phyloP scores from a whole-genome alignment of 2,113 vertebrate genomes.

The Archocentrus centrarchus region DNA sequence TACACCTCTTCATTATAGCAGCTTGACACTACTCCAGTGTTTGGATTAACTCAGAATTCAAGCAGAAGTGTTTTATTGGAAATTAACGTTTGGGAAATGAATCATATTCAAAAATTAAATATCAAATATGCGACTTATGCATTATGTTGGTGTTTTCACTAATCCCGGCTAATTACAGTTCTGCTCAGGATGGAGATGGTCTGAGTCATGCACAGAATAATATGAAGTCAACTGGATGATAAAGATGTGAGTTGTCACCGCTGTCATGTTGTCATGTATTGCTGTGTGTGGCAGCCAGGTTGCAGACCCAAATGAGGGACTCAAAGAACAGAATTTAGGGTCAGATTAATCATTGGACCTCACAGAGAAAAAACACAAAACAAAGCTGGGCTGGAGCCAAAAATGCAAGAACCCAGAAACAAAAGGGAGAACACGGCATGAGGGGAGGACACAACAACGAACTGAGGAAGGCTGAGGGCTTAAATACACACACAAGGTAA shows the following conservation, averaged over 20 bases:
- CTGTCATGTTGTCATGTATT: neutral
- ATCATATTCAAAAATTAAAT: neutral
- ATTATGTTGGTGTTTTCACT: fast-evolving
- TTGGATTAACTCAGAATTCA: neutral
- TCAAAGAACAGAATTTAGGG: neutral
- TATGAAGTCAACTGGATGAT: neutral
- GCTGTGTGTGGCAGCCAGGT: no score
- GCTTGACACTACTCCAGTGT: neutral
- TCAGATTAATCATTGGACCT: no score
- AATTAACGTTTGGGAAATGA: neutral
- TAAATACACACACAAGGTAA: no score
- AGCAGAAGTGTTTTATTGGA: neutral
- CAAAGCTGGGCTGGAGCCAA: no score
- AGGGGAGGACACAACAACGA: no score
- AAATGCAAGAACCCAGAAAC: no score
- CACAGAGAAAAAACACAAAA: neutral
- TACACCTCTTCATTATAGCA: neutral
- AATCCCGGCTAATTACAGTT: neutral
- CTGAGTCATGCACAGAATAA: neutral
- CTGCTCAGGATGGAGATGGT: neutral
- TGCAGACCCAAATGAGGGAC: no score
- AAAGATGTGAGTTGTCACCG: neutral
- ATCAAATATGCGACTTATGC: constrained; percentile 18
- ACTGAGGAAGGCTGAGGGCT: no score
- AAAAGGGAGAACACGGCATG: no score